These are phyloP conservation scores for Callosobruchus maculatus DNA, from an alignment of 2,888 invertebrate species.

Conservation along the genomic window DNA sequence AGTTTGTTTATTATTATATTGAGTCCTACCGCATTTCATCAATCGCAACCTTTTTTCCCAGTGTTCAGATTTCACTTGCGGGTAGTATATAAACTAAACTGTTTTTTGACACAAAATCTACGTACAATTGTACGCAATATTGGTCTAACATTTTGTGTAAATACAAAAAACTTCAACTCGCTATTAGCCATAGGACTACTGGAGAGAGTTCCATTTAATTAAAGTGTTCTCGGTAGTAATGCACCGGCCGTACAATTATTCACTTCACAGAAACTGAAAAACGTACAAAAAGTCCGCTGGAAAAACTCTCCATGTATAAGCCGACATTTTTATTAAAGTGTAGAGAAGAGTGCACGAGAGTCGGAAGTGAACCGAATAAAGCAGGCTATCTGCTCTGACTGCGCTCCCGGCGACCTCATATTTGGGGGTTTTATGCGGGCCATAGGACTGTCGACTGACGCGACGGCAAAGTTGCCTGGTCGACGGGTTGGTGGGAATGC, in stretches of 20 bases:
- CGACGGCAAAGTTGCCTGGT: background rate
- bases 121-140: no score
- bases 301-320: background rate
- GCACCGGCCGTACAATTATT: background rate
- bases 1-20: no score
- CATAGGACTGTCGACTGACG: background rate
- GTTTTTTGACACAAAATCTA: no score
- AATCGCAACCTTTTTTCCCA: no score
- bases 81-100: no score
- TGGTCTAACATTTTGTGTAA: no score
- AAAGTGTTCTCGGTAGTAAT: background rate
- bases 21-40: no score
- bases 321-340: background rate
- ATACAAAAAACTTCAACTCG: background rate
- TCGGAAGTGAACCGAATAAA: background rate
- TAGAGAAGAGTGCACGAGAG: background rate
- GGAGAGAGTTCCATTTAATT: background rate
- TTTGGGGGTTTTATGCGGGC: background rate
- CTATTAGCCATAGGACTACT: background rate
- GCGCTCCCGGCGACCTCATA: background rate
- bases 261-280: background rate
- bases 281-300: background rate
- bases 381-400: background rate
- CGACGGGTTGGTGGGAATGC: background rate
- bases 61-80: no score